These are phyloP conservation scores for Meriones psammophilus DNA, from an alignment of 2,797 vertebrate genomes.

Conservation along the genomic window DNA sequence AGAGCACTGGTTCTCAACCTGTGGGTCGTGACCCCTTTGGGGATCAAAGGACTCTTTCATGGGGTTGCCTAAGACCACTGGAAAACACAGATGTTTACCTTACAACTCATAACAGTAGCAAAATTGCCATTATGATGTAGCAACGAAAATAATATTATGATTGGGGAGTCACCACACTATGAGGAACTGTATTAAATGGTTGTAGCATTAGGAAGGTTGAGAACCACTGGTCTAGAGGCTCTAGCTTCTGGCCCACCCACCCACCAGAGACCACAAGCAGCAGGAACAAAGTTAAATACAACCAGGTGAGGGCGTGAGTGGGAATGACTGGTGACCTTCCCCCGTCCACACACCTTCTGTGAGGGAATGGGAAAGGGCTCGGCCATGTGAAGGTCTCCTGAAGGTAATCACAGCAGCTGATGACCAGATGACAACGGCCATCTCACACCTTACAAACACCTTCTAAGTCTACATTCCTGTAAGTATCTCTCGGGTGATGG, in stretches of 20 bases:
- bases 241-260: too few relatives aligned
- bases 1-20: neutral
- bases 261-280: neutral
- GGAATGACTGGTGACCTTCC: too few relatives aligned
- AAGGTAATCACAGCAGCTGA: neutral
- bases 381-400: too few relatives aligned
- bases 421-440: neutral
- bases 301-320: too few relatives aligned
- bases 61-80: neutral
- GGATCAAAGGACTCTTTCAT: neutral
- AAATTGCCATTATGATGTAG: neutral
- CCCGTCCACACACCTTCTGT: too few relatives aligned
- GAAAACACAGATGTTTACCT: neutral
- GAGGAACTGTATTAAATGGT: neutral
- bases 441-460: accelerated
- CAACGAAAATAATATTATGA: neutral
- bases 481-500: neutral
- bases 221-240: neutral
- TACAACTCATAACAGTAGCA: neutral
- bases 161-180: neutral
- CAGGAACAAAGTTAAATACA: neutral
- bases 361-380: neutral
- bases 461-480: neutral
- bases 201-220: neutral
- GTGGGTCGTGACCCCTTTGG: neutral